Evolutionary conservation across 2,888 invertebrate species (phyloP).

Genomic region (Bugula neritina): DNA sequence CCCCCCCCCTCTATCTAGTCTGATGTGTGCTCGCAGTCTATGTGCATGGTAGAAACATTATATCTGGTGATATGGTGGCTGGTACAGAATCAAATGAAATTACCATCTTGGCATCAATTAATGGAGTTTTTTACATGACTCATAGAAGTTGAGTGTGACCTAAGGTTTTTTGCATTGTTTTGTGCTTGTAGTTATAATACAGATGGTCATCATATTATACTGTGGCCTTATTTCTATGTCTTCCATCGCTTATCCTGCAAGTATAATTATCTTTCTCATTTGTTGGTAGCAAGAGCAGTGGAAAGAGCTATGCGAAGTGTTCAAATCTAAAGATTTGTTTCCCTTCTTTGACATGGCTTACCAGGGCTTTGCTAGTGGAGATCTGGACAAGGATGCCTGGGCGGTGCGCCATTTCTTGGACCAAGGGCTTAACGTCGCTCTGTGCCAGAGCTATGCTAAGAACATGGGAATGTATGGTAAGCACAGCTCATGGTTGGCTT

Average conservation of each 20-base stretch:
- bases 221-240: no score
- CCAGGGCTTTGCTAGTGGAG: conserved; percentile 66
- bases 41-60: no score
- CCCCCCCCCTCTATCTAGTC: no score
- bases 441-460: conserved; percentile 93
- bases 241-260: no score
- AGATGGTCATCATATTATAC: no score
- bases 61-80: no score
- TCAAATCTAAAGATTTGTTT: conserved; percentile 68
- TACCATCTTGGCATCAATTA: neutral
- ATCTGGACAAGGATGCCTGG: conserved; percentile 76
- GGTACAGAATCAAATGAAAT: neutral
- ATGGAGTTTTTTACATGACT: neutral
- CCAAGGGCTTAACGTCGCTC: conserved; percentile 77
- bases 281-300: conserved; percentile 77
- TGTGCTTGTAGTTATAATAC: no score
- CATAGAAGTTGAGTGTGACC: neutral
- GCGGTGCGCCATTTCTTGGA: conserved; percentile 80
- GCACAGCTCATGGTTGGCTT: conserved; percentile 27
- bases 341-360: conserved; percentile 98
- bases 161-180: neutral
- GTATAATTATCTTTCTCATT: no score
- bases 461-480: conserved; percentile 83
- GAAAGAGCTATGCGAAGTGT: conserved; percentile 74
- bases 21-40: no score